Evolutionary conservation across 2,888 invertebrate genomes (phyloP).

Genomic region (Pollenia amentaria): DNA sequence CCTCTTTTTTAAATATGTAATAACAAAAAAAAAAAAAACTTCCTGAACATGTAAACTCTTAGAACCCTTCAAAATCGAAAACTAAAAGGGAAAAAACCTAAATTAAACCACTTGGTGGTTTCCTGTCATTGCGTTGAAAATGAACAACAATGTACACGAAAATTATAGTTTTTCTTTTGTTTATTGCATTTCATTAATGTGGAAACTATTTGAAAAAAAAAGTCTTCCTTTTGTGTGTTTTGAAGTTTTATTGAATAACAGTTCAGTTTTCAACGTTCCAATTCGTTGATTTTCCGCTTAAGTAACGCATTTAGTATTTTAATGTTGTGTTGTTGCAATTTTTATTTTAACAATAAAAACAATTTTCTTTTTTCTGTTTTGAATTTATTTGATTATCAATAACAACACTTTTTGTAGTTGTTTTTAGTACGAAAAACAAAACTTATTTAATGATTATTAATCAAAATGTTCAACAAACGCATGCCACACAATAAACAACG

Average conservation of each 20-base stretch:
- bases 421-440: conserved; percentile 8
- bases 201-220: conserved; percentile 29
- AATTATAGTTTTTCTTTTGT: conserved; percentile 31
- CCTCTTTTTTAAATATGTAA: too few relatives aligned
- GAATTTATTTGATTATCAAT: conserved; percentile 26
- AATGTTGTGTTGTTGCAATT: conserved; percentile 25
- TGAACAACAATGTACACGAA: conserved; percentile 47
- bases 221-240: conserved; percentile 34
- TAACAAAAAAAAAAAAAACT: not conserved
- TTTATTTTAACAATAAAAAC: conserved; percentile 23
- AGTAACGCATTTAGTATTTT: conserved; percentile 52
- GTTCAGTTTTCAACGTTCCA: conserved; percentile 62
- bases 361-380: conserved; percentile 32
- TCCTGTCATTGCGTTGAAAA: conserved; percentile 68
- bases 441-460: conserved; percentile 49
- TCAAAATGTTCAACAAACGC: conserved; percentile 43
- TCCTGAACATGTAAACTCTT: not conserved
- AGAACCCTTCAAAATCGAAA: not conserved
- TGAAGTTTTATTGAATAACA: conserved; percentile 59
- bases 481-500: conserved; percentile 37
- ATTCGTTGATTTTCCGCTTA: conserved; percentile 67
- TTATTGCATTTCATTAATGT: conserved; percentile 40
- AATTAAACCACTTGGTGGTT: conserved; percentile 61
- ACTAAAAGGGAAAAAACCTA: conserved; percentile 28
- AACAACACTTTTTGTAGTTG: conserved; percentile 27